These are phyloP conservation scores for Dasyurus viverrinus DNA, from an alignment of 2,113 vertebrate genomes.

Conservation along the genomic window DNA sequence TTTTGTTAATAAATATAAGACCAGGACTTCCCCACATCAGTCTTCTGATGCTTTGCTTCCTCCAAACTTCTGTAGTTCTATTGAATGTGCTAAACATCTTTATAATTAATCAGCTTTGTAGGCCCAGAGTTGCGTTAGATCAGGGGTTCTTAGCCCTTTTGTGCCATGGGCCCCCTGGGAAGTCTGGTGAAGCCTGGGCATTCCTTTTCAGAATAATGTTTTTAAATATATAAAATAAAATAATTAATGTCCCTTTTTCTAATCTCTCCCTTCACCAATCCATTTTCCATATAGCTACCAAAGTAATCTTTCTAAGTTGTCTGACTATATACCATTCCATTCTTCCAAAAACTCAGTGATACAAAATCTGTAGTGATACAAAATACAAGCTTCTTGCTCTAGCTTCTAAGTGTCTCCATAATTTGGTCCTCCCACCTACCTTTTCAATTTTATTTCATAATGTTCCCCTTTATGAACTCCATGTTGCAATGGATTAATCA, in stretches of 20 bases:
- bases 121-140: not conserved
- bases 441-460: not conserved
- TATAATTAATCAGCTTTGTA: not conserved
- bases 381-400: not conserved
- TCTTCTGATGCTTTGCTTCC: not conserved
- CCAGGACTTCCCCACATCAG: not conserved
- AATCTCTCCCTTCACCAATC: not conserved
- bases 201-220: not conserved
- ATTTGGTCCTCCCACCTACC: not conserved
- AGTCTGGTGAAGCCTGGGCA: not conserved
- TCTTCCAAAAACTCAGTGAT: not conserved
- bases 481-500: not conserved
- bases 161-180: not conserved
- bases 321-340: not conserved
- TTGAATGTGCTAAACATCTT: not conserved
- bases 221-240: not conserved
- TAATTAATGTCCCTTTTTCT: not conserved
- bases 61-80: not conserved
- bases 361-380: not conserved
- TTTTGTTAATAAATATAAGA: constrained; percentile 51
- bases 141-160: not conserved
- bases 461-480: not conserved
- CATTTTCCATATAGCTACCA: not conserved
- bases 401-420: not conserved
- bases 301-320: not conserved